Base-by-base conservation (phyloP, 1,140 invertebrate species). In the Apis cerana region DNA sequence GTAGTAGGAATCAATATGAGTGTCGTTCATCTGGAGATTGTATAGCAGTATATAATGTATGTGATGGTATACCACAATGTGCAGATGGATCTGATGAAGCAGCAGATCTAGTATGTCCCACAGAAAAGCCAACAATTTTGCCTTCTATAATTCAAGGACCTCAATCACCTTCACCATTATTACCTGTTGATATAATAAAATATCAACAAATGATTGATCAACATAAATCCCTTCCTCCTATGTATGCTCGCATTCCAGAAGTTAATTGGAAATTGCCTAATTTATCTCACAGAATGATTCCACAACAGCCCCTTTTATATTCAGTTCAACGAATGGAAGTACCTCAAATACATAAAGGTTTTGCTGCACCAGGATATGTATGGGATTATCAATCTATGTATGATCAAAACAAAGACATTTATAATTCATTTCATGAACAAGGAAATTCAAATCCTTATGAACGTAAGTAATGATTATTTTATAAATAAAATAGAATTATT, bases 21-120 rank as follows among this genome's bases (percentile, higher is more conserved):
- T 99, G 98, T 90, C 96, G 96, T 79, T 96, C 96, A 56, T 96
- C 96, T 48, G 96, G 96, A 48, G 98, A 99, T 91, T 99, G 98
- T 91, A 98, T 99, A 86, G 98, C 98, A 4, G 97, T 98, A 85
- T 99, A 99, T 92, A 99, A 99, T 92, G 97, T 97, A 5, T 99
- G 99, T 91, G 98, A 99, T 94, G 98, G 98, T 52, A 98, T 99
- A 78, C 96, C 97, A 17, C 98, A 99, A 92, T 99, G 98, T 94
- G 95, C 97, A 7, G 98, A 99, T 95, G 97, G 96, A 80, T 98
- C 97, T 92, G 98, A 98, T 90, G 98, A 98, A 94, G 97, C 97
- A 69, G 95, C 96, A 19, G 97, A 98, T 92, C 95, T 98, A 76
- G 95, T 95, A 48, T 98, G 97, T 93, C 97, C 97, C 13, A 91